phyloP scores from a whole-genome alignment of 2,113 vertebrate species.

The Ciconia maguari region DNA sequence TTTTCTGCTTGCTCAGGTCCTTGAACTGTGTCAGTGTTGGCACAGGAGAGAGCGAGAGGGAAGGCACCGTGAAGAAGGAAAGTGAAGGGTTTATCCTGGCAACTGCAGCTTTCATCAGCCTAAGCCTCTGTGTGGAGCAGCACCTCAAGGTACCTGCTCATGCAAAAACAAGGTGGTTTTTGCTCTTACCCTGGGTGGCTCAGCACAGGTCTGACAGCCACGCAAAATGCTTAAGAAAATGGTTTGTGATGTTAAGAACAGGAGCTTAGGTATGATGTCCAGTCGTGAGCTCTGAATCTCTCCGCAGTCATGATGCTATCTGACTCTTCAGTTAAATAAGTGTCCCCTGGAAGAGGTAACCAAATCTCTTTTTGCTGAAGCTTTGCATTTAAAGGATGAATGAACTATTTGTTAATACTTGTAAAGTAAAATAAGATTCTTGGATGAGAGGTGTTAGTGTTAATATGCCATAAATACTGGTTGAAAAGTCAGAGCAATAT shows the following conservation, averaged over 20 bases:
- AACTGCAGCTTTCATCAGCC: neutral
- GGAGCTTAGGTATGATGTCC: neutral
- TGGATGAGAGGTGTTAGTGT: neutral
- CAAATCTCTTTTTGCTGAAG: neutral
- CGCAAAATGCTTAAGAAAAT: neutral
- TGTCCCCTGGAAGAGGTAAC: neutral
- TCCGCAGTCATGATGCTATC: rapidly evolving
- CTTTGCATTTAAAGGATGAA: neutral
- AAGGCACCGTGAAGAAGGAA: rapidly evolving
- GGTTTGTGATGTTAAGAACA: neutral
- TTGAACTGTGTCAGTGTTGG: neutral
- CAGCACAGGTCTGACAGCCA: neutral
- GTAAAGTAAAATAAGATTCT: neutral
- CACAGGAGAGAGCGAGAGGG: neutral
- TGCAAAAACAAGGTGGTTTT: neutral
- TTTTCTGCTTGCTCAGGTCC: neutral
- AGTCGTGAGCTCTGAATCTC: neutral
- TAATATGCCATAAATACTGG: neutral
- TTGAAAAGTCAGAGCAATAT: neutral
- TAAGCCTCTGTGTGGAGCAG: neutral
- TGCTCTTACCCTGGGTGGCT: neutral
- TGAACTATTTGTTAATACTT: neutral
- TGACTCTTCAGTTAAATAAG: neutral
- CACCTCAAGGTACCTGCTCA: neutral
- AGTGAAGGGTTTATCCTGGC: neutral